Base-by-base conservation (phyloP, 2,797 vertebrate species). In the Dryobates pubescens region DNA sequence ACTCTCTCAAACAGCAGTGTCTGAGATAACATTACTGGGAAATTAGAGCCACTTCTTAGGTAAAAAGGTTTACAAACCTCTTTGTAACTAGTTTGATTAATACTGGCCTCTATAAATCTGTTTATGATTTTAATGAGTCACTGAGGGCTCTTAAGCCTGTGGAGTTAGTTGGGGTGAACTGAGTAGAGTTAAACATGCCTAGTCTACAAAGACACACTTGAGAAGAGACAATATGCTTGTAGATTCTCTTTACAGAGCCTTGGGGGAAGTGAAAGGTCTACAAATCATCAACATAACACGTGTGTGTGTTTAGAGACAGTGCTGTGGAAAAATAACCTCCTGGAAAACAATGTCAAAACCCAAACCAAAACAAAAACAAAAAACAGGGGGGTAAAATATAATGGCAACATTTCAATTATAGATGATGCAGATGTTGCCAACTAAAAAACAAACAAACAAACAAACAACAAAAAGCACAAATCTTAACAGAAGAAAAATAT, bases 161-260 rank as follows among this genome's bases (percentile, higher is more conserved):
- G 32, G 27, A 62, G 23, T 73, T 47, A 68, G 26, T 1, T 85
- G 30, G 24, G 8, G 24, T 64, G n/a, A 38, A 3, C 16, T 24
- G 30, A 49, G 17, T 23, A 64, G 45, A 38, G 73, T 64, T 82
- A 47, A 49, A 27, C 24, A 36, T 26, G 49, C 7, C 23, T 4
- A 4, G 23, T 49, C 26, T 56, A 38, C 30, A 69, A 23, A 29
- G 30, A 32, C 49, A 38, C 32, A 68, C 12, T 14, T 38, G 19
- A 85, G 45, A 47, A 77, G 17, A 32, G 5, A 38, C 0, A 0
- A 13, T 54, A 68, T 63, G 6, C 4, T 17, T 69, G 11, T 15
- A 54, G 11, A 15, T 70, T 70, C 58, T 86, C 29, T 45, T 76
- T 62, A 38, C 22, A 68, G 53, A 70, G 12, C 12, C 34, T 47